Conservation (phyloP, 2,888 invertebrate species). For the Chrysomela aeneicollis region DNA sequence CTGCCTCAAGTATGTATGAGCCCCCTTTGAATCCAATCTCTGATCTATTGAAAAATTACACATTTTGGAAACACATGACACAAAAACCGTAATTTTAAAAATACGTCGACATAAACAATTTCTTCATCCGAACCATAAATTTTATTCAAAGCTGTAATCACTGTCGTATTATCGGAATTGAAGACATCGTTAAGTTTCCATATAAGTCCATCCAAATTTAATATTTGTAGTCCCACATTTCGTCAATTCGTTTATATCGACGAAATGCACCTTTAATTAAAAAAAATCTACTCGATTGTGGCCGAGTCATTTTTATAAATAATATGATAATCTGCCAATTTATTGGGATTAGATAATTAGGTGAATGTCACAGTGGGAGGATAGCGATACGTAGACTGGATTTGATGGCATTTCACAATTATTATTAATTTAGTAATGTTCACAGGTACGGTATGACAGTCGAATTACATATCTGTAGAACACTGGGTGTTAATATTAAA, state of each 20-base stretch:
- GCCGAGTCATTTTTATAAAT: conserved; percentile 17
- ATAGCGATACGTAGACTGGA: neutral
- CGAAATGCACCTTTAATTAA: conserved; percentile 16
- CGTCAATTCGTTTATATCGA: conserved; percentile 5
- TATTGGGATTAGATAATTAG: conserved; percentile 21
- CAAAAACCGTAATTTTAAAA: too few relatives aligned
- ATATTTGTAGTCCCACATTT: conserved; percentile 16
- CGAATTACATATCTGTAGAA: too few relatives aligned
- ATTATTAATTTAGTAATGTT: neutral
- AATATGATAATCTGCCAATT: conserved; percentile 19
- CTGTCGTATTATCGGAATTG: conserved; percentile 18
- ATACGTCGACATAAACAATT: neutral
- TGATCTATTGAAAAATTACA: too few relatives aligned
- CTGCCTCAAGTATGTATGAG: too few relatives aligned
- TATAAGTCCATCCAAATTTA: conserved; percentile 15
- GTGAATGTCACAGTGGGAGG: neutral
- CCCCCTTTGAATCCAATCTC: too few relatives aligned
- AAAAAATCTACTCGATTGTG: conserved; percentile 4
- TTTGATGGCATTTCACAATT: neutral
- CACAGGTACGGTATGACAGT: too few relatives aligned
- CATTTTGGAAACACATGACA: too few relatives aligned
- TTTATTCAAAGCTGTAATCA: conserved; percentile 12
- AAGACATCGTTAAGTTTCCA: conserved; percentile 19
- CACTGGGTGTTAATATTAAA: too few relatives aligned
- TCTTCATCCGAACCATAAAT: conserved; percentile 5